A percentile compares a stretch with the other conserved stretches of the same genome.
Conservation (phyloP, 2,113 vertebrate species). For the Gobius niger region DNA sequence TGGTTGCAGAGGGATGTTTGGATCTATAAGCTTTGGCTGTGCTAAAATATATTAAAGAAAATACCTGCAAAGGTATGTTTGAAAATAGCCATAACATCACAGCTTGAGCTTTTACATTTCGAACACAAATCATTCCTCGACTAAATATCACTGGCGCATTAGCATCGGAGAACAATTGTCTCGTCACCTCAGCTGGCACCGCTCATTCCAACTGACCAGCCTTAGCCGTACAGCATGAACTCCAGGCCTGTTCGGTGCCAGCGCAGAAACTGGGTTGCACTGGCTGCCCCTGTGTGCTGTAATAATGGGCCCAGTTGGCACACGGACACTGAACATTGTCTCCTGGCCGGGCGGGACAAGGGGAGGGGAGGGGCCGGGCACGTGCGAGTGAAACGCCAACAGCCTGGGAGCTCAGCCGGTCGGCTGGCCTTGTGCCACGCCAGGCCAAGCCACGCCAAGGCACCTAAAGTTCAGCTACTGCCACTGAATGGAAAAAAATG, state of each 20-base stretch:
- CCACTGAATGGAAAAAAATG: conserved; percentile 2
- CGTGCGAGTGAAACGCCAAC: conserved; percentile 63
- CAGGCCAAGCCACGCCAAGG: conserved; percentile 24
- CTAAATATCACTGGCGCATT: neutral
- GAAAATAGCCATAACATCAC: no score
- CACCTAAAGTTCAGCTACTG: conserved; percentile 57
- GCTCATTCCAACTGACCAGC: neutral
- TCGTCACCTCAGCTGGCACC: neutral
- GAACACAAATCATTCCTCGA: no score
- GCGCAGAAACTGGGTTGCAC: conserved; percentile 24
- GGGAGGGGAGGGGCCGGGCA: conserved; percentile 30
- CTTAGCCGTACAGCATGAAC: conserved; percentile 7
- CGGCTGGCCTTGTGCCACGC: conserved; percentile 50
- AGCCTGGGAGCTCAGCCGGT: conserved; percentile 38
- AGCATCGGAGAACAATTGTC: neutral
- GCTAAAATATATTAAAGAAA: no score
- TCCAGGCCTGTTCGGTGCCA: conserved; percentile 6
- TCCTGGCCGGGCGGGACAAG: conserved; percentile 41
- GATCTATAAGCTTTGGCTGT: no score
- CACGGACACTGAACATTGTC: conserved; percentile 33
- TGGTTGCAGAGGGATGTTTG: no score
- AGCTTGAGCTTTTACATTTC: no score
- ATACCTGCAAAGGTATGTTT: no score
- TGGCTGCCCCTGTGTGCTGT: conserved; percentile 31
- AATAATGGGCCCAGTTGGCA: conserved; percentile 60